phyloP scores from a whole-genome alignment of 2,888 invertebrate genomes.

The Amphipoea lucens region DNA sequence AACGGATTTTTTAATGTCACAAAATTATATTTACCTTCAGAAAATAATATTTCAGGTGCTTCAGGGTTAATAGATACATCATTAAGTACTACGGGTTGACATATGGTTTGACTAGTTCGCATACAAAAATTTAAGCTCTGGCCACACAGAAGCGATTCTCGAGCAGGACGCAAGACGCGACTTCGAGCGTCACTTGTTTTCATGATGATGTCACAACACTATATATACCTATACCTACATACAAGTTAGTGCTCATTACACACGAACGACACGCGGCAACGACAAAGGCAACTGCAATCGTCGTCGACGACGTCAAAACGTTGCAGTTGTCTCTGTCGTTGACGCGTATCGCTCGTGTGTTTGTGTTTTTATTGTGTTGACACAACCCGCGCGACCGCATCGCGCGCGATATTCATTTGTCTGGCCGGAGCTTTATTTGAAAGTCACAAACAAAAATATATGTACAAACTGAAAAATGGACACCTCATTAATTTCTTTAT shows the following conservation, averaged over 20 bases:
- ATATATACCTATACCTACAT: too few species aligned
- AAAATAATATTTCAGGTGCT: not conserved
- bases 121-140: not conserved
- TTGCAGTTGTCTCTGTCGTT: not conserved
- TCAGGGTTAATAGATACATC: not conserved
- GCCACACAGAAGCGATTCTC: not conserved
- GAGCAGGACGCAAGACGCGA: not conserved
- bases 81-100: not conserved
- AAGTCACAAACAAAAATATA: not conserved
- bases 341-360: not conserved
- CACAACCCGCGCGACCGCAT: not conserved
- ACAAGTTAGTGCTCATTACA: not conserved
- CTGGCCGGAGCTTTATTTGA: not conserved
- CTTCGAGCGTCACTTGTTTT: not conserved
- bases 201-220: not conserved
- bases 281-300: too few species aligned
- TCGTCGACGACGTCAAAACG: not conserved
- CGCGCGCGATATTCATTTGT: too few species aligned
- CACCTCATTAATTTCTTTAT: not conserved
- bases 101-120: constrained; percentile 22
- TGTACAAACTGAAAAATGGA: not conserved
- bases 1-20: not conserved
- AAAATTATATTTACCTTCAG: not conserved
- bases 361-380: too few species aligned
- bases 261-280: too few species aligned